Evolutionary conservation across 1,140 invertebrate species (phyloP).

Genomic region (Cydia splendana): DNA sequence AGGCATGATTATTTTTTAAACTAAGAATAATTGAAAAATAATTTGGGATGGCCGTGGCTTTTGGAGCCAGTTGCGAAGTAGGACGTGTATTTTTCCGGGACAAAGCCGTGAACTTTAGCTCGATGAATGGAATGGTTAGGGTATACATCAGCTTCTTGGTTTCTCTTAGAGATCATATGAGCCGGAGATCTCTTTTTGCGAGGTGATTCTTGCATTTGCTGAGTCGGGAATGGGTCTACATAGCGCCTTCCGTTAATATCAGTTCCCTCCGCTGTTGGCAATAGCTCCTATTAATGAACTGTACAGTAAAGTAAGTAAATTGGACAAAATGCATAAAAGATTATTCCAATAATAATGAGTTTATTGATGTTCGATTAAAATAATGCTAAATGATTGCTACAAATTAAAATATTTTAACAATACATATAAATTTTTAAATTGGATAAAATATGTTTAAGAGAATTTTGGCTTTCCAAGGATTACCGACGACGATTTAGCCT

Average conservation of each 20-base stretch:
- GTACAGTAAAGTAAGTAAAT: conserved; percentile 34
- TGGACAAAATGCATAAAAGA: conserved; percentile 24
- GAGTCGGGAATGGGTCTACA: conserved; percentile 70
- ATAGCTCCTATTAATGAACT: conserved; percentile 73
- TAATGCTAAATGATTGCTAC: too few species aligned
- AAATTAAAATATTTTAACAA: too few species aligned
- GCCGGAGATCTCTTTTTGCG: conserved; percentile 65
- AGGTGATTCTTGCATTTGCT: conserved; percentile 69
- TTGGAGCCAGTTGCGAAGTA: conserved; percentile 62
- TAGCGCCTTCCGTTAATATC: conserved; percentile 70
- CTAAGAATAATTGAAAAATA: conserved; percentile 51
- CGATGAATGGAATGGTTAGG: conserved; percentile 48
- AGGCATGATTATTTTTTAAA: background rate
- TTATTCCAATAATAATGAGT: background rate
- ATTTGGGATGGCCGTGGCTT: conserved; percentile 45
- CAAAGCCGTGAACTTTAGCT: conserved; percentile 64
- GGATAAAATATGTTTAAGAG: too few species aligned
- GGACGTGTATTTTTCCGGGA: conserved; percentile 69
- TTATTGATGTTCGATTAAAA: background rate
- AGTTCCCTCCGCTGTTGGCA: conserved; percentile 75
- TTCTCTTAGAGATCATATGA: conserved; percentile 53
- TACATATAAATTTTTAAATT: too few species aligned
- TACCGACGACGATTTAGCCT: conserved; percentile 47
- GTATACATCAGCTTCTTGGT: conserved; percentile 37
- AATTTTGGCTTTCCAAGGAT: too few species aligned